phyloP scores from a whole-genome alignment of 92 coral and sea anemone genomes.

The Palythoa grandis region DNA sequence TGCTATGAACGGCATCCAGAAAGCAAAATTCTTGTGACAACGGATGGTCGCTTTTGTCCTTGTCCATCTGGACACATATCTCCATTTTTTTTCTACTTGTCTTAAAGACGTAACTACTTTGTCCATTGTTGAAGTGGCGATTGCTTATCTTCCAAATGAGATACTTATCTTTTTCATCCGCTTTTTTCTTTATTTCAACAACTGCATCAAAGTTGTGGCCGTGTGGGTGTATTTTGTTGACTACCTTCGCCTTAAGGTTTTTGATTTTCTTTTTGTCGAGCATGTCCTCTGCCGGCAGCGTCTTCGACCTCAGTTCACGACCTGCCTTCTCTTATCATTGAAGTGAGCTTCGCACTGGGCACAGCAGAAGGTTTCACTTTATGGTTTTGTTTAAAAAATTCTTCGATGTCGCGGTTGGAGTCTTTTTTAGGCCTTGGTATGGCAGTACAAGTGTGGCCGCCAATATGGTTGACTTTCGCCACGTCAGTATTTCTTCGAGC shows the following conservation, averaged over 20 bases:
- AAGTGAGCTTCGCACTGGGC: too few relatives aligned
- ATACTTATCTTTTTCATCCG: conserved; percentile 48
- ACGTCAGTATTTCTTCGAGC: conserved; percentile 16
- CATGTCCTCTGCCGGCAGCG: conserved; percentile 50
- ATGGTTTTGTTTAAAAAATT: conserved; percentile 35
- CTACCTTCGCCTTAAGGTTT: conserved; percentile 42
- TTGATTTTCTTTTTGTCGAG: conserved; percentile 31
- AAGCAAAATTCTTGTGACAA: conserved; percentile 47
- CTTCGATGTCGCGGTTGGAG: conserved; percentile 37
- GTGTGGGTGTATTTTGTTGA: conserved; percentile 40
- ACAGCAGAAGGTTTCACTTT: conserved; percentile 49
- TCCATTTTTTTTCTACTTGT: conserved; percentile 32
- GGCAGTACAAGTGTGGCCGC: conserved; percentile 44
- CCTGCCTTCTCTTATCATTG: conserved; percentile 45
- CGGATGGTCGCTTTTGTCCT: conserved; percentile 22
- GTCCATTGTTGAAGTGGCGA: conserved; percentile 52
- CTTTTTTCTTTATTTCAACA: conserved; percentile 47
- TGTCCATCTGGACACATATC: conserved; percentile 45
- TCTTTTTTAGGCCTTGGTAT: conserved; percentile 47
- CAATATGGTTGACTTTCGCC: conserved; percentile 50
- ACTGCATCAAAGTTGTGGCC: conserved; percentile 65
- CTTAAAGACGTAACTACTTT: conserved; percentile 48
- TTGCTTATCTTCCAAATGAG: conserved; percentile 54
- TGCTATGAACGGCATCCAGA: conserved; percentile 51
- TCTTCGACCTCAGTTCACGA: conserved; percentile 47